Base-by-base conservation (phyloP, 2,797 vertebrate species). In the Lagodon rhomboides region DNA sequence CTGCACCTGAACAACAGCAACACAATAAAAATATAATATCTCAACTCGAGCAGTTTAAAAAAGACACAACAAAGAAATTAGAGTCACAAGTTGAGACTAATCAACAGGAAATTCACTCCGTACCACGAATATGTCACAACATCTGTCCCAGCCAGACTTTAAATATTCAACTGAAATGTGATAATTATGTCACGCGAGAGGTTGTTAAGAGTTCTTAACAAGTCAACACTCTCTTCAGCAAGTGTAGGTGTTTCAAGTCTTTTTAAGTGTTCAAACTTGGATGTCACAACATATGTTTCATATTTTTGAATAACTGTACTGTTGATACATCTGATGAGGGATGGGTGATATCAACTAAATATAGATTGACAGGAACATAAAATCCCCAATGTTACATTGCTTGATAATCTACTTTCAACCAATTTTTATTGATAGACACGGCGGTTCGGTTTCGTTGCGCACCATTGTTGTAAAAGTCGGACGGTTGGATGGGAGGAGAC, bases 21-120 rank as follows among this genome's bases (percentile, higher is more conserved):
- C 18, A 15, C 22, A 30, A 47, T 8, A 12, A 9, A 59, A 50
- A 41, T 1, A 22, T 12, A 5, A 15, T 23, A n/a, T 59, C 27
- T 73, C 38, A 46, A 46, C 34, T 38, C 43, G n/a, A 61, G 53
- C n/a, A 4, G 51, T 63, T 56, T 1, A 22, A 65, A 55, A 65
- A 67, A 20, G 44, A 18, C 5, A 0, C 20, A 2, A 2, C 25
- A 41, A 47, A 71, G 12, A 16, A 27, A 34, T 22, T 10, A 66
- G 44, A 25, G 59, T 60, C 53, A 56, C 30, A 56, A 22, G 41
- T 43, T 62, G 25, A 34, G 22, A 55, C 22, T 30, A 43, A 68
- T 58, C 25, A 68, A 15, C 56, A 46, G n/a, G 68, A 67, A 50
- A 12, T 2, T 54, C 53, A 51, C 20, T 41, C n/a, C 1, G 10